phyloP scores from a whole-genome alignment of 2,888 invertebrate species.

The Dexiosoma caninum region DNA sequence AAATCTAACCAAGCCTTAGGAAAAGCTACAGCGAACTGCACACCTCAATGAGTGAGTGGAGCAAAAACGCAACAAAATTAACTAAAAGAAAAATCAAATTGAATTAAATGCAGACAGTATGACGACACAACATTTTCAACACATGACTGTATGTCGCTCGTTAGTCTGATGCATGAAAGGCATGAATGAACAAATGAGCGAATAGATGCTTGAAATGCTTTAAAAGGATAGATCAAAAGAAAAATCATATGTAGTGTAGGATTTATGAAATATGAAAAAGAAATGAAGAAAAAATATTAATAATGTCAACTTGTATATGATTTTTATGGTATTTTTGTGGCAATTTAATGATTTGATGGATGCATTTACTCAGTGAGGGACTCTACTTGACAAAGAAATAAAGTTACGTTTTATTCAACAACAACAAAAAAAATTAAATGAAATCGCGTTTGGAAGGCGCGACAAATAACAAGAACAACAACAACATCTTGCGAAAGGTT shows the following conservation, averaged over 20 bases:
- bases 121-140: slow-evolving; percentile 52
- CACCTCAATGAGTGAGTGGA: slow-evolving; percentile 10
- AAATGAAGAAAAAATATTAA: neutral
- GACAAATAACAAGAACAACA: slow-evolving; percentile 13
- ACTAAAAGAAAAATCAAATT: slow-evolving; percentile 35
- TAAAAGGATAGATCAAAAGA: slow-evolving; percentile 50
- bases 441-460: slow-evolving; percentile 12
- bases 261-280: slow-evolving; percentile 4
- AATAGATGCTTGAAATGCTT: neutral
- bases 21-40: slow-evolving; percentile 16
- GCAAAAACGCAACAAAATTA: neutral
- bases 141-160: slow-evolving; percentile 7
- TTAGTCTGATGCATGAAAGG: neutral
- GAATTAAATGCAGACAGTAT: slow-evolving; percentile 56
- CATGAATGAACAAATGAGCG: neutral
- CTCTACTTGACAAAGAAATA: neutral
- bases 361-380: slow-evolving; percentile 35
- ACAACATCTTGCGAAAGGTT: slow-evolving; percentile 12
- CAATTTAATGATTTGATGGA: slow-evolving; percentile 45
- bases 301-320: slow-evolving; percentile 31
- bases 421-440: neutral
- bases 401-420: neutral
- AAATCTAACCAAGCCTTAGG: slow-evolving; percentile 45
- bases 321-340: slow-evolving; percentile 22
- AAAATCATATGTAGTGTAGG: slow-evolving; percentile 47